A percentile compares a stretch with the other conserved stretches of the same genome.
phyloP scores from a whole-genome alignment of 30 jellyfish, hydroid and myxozoan genomes.

The Catostylus mosaicus region DNA sequence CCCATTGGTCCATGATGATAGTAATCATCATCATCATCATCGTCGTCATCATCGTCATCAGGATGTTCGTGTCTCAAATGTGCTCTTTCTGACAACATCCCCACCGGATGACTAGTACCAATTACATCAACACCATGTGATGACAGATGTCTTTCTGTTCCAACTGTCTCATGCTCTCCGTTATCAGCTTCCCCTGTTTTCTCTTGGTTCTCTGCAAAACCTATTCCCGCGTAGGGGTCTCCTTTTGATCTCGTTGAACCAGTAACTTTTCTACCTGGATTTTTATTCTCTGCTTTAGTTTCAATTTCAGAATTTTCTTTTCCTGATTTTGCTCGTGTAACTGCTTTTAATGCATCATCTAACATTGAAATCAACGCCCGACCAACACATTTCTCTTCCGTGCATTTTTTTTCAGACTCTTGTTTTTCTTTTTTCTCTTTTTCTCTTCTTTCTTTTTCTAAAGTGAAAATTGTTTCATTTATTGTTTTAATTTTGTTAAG shows the following conservation, averaged over 20 bases:
- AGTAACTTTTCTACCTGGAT: background rate
- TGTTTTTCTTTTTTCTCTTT: constrained; percentile 3
- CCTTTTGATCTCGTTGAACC: constrained; percentile 53
- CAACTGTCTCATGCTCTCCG: background rate
- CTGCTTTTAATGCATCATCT: constrained; percentile 68
- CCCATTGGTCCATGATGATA: constrained; percentile 9
- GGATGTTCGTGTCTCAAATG: constrained; percentile 22
- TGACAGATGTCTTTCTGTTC: constrained; percentile 44
- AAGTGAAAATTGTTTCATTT: constrained; percentile 31
- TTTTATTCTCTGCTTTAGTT: background rate
- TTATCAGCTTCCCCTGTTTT: constrained; percentile 29
- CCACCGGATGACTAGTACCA: constrained; percentile 58
- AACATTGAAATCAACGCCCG: constrained; percentile 47
- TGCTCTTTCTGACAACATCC: constrained; percentile 29
- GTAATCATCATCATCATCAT: constrained; percentile 74
- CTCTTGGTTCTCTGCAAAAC: constrained; percentile 38
- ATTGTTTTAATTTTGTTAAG: constrained; percentile 33
- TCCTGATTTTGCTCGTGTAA: constrained; percentile 35
- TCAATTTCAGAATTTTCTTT: background rate
- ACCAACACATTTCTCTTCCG: constrained; percentile 48
- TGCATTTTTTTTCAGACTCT: constrained; percentile 20
- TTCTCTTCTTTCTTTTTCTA: constrained; percentile 34
- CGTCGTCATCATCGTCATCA: constrained; percentile 69
- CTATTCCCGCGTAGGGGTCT: constrained; percentile 71
- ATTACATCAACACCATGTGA: constrained; percentile 62